Conservation (phyloP, 2,888 invertebrate species). For the Neoascia interrupta region DNA sequence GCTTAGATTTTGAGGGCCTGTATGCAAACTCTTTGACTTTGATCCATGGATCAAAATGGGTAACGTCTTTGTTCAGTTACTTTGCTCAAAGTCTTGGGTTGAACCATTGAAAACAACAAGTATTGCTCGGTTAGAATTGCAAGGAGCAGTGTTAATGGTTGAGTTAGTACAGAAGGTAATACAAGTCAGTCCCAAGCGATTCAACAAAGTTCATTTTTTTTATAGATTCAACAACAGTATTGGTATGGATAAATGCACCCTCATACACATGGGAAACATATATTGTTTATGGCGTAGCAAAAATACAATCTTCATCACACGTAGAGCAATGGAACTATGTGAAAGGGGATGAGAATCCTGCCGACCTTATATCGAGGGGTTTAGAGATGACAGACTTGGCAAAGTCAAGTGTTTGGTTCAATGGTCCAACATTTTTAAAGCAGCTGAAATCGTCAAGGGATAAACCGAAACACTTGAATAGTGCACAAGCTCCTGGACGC, state of each 20-base stretch:
- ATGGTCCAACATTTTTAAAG: constrained; percentile 19
- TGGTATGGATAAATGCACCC: constrained; percentile 5
- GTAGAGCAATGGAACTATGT: constrained; percentile 6
- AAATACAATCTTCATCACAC: constrained; percentile 14
- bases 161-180: constrained; percentile 1
- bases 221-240: constrained; percentile 9
- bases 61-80: too few relatives aligned
- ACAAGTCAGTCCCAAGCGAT: neutral
- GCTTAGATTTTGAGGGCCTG: too few relatives aligned
- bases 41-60: too few relatives aligned
- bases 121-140: constrained; percentile 6
- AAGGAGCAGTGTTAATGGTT: constrained; percentile 5
- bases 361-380: constrained; percentile 15
- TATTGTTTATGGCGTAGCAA: neutral
- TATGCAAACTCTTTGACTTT: too few relatives aligned
- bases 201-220: constrained; percentile 2
- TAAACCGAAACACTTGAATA: neutral
- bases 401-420: constrained; percentile 1
- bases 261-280: constrained; percentile 14
- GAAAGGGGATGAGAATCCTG: neutral
- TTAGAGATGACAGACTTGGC: too few relatives aligned
- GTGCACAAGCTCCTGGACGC: neutral
- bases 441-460: neutral
- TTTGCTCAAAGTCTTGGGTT: constrained; percentile 1
- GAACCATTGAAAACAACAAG: constrained; percentile 1